Evolutionary conservation across 1,140 invertebrate species (phyloP), one percentile per base, ranked within the genome.

Genomic region (Melipona quadrifasciata): DNA sequence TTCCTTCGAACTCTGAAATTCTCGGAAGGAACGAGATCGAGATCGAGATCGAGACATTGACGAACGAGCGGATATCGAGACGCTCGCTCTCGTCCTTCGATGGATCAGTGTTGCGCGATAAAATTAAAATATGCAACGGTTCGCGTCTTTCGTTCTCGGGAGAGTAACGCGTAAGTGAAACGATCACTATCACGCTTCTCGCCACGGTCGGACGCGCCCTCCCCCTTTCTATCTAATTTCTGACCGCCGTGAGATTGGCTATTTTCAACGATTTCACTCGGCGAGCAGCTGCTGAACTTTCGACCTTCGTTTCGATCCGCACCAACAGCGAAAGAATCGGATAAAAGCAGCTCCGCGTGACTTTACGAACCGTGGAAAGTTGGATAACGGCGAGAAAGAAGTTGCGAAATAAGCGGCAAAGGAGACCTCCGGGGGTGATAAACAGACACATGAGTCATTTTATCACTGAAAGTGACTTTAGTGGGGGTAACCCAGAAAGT

Each of bases 61-160:
- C 74, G 80, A 82, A 82, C 61, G 80, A 76, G 61, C 61, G n/a
- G 24, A 10, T 75, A 21, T 57, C 72, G n/a, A 34, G 57, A 47
- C 21, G 34, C 19, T 58, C 27, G 24, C n/a, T 39, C 39, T 27
- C 55, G 14, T 34, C 24, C 21, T 6, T 19, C 19, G n/a, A 82
- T 76, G 61, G 51, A 76, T 76, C 64, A 76, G 55, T n/a, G 31
- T 55, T 65, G 2, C n/a, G 55, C 57, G 57, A 53, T 87, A 67
- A 76, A 84, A 80, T 76, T 58, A 83, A 83, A 53, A 82, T 82
- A 82, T 82, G 61, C 80, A n/a, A 10, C n/a, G 55, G 61, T 61
- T 53, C 19, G 47, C 24, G 34, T 21, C 72, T 47, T 58, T 57
- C 34, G 24, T 61, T 31, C 16, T 67, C 51, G 31, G 21, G 4